A percentile compares a stretch with the other conserved stretches of the same genome.
Conservation (phyloP, 2,113 vertebrate genomes). For the Xerus inauris region DNA sequence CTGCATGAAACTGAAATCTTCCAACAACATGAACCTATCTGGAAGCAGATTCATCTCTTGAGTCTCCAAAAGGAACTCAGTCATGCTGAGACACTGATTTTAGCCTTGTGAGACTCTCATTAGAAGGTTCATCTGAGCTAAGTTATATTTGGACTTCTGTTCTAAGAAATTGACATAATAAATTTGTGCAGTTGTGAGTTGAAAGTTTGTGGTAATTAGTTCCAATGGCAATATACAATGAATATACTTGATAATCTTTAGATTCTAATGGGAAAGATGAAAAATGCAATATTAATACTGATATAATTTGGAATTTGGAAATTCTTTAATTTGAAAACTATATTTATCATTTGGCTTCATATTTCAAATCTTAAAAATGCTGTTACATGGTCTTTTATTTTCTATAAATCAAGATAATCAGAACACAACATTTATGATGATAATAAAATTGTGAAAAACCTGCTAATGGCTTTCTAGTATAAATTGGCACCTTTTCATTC, state of each 20-base stretch:
- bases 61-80: neutral
- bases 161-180: neutral
- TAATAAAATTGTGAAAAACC: neutral
- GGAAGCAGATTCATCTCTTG: neutral
- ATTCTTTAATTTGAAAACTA: neutral
- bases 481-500: neutral
- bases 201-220: neutral
- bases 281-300: neutral
- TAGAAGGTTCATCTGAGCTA: neutral
- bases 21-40: neutral
- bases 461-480: neutral
- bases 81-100: neutral
- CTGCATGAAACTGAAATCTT: neutral
- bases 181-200: neutral
- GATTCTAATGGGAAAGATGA: neutral
- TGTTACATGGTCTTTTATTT: neutral
- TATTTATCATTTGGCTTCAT: neutral
- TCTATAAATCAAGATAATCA: neutral
- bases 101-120: neutral
- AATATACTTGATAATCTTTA: neutral
- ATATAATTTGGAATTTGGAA: fast-evolving
- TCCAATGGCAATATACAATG: neutral
- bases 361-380: conserved; percentile 25
- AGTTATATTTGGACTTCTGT: neutral
- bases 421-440: neutral